phyloP scores from a whole-genome alignment of 1,140 invertebrate species.

The Halyomorpha halys region DNA sequence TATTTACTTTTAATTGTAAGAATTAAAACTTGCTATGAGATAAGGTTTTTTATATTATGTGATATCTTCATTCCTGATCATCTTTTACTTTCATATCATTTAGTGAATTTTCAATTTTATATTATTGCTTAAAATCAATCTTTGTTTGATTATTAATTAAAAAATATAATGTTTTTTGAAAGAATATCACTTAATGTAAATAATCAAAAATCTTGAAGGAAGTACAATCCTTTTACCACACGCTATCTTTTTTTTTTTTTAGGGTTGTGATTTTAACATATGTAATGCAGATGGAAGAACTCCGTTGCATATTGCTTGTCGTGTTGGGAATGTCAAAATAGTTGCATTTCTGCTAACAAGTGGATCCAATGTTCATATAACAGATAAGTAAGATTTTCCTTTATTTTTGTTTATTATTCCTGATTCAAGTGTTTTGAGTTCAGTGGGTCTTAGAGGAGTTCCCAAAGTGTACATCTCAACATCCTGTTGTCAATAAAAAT shows the following conservation, averaged over 20 bases:
- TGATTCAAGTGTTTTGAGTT: too few relatives aligned
- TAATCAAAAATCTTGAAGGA: neutral
- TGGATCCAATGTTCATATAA: conserved; percentile 74
- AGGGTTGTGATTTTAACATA: conserved; percentile 64
- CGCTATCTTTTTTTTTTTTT: conserved; percentile 21
- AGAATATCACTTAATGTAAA: neutral
- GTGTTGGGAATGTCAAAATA: conserved; percentile 53
- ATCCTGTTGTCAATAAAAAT: too few relatives aligned
- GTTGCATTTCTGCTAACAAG: conserved; percentile 65
- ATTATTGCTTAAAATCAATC: neutral
- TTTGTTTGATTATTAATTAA: neutral
- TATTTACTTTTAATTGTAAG: too few relatives aligned
- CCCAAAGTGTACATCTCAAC: too few relatives aligned
- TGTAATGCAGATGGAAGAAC: conserved; percentile 70
- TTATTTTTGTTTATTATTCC: neutral
- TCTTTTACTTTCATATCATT: too few relatives aligned
- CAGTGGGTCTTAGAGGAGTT: too few relatives aligned
- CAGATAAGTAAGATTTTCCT: conserved; percentile 45
- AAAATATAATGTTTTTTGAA: neutral
- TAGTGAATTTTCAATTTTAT: neutral
- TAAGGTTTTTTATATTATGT: too few relatives aligned
- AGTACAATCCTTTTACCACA: neutral
- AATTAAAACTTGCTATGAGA: too few relatives aligned
- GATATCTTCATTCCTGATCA: too few relatives aligned
- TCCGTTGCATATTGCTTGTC: conserved; percentile 68